Evolutionary conservation across 2,113 vertebrate genomes (phyloP).

Genomic region (Anhinga anhinga): DNA sequence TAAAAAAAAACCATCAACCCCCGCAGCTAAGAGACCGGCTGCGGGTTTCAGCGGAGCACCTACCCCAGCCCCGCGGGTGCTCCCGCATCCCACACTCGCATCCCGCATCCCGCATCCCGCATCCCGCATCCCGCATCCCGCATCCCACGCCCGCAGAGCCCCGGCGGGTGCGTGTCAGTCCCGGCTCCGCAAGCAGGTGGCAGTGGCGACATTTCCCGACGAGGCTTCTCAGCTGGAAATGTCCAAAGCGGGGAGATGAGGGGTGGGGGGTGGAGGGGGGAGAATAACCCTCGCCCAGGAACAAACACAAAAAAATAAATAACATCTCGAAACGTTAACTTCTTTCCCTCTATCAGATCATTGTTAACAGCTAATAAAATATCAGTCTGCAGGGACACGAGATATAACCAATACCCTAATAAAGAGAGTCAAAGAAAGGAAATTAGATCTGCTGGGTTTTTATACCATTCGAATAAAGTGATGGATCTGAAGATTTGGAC

Average conservation of each 20-base stretch:
- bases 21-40: not conserved
- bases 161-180: conserved; percentile 53
- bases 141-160: not conserved
- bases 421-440: conserved; percentile 44
- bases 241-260: not conserved
- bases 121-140: not conserved
- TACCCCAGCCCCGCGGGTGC: rapidly evolving
- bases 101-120: not conserved
- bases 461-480: not conserved
- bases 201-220: conserved; percentile 76
- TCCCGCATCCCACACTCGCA: not conserved
- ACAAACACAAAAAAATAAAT: conserved; percentile 63
- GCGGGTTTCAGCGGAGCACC: not conserved
- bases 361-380: conserved; percentile 68
- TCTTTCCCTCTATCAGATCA: conserved; percentile 58
- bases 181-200: conserved; percentile 75
- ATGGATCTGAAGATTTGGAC: not conserved
- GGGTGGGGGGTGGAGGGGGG: not conserved
- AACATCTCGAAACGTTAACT: conserved; percentile 60
- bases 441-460: conserved; percentile 13
- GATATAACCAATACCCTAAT: conserved; percentile 31
- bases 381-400: conserved; percentile 57
- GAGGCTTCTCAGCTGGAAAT: conserved; percentile 67
- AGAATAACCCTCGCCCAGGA: not conserved
- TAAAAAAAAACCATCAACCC: not conserved